Evolutionary conservation across 2,888 invertebrate species (phyloP).

Genomic region (Pyrrhia umbra): DNA sequence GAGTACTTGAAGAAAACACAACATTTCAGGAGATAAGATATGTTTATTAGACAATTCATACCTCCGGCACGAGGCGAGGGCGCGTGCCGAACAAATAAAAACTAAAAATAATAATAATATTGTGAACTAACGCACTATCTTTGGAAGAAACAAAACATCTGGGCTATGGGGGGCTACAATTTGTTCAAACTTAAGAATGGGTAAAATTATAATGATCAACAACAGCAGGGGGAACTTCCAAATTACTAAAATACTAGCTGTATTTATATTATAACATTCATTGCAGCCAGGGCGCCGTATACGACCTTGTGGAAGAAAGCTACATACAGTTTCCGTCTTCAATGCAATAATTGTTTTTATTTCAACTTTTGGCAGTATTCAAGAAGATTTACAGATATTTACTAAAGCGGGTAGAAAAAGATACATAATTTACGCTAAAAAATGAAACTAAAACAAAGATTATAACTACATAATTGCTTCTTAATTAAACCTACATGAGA

Average conservation of each 20-base stretch:
- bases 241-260: conserved; percentile 70
- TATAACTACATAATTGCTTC: conserved; percentile 47
- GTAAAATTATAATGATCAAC: conserved; percentile 58
- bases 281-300: conserved; percentile 32
- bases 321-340: conserved; percentile 56
- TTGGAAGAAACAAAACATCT: conserved; percentile 87
- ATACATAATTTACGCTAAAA: conserved; percentile 17
- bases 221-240: conserved; percentile 68
- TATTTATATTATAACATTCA: conserved; percentile 59
- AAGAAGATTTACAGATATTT: background rate
- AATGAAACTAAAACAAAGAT: conserved; percentile 4
- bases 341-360: background rate
- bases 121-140: conserved; percentile 86
- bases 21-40: conserved; percentile 85
- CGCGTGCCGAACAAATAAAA: conserved; percentile 75
- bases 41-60: conserved; percentile 89
- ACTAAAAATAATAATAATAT: conserved; percentile 74
- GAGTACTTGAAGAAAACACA: conserved; percentile 64
- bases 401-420: conserved; percentile 7
- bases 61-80: conserved; percentile 74
- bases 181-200: conserved; percentile 57
- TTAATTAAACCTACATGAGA: conserved; percentile 30
- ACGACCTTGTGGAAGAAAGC: conserved; percentile 36
- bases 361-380: conserved; percentile 15
- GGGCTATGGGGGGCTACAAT: conserved; percentile 69